phyloP scores from a whole-genome alignment of 2,888 invertebrate species.

The Papilio demoleus region DNA sequence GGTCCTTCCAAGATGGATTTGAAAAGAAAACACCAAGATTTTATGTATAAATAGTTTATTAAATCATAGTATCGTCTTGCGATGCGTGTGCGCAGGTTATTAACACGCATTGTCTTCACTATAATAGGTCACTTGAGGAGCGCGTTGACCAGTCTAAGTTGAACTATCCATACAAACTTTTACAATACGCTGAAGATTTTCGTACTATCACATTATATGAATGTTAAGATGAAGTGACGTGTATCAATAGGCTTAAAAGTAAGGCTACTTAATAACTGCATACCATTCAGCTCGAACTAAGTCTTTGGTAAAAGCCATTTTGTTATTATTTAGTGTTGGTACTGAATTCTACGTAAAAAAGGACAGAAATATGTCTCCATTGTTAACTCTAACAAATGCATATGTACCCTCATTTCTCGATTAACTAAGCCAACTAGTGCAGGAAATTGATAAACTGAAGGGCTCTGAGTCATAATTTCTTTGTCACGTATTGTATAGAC shows the following conservation, averaged over 20 bases:
- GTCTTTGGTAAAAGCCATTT: no score
- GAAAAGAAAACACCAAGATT: no score
- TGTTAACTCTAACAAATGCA: conserved; percentile 43
- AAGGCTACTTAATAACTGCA: no score
- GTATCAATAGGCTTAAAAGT: no score
- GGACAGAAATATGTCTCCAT: conserved; percentile 27
- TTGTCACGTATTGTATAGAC: conserved; percentile 46
- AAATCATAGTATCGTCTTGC: conserved; percentile 32
- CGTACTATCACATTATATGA: no score
- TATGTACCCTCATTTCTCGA: conserved; percentile 62
- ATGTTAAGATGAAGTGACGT: no score
- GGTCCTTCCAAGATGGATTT: no score
- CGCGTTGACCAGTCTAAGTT: conserved; percentile 45
- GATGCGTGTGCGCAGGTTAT: conserved; percentile 61
- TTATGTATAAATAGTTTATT: not conserved
- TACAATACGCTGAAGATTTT: not conserved
- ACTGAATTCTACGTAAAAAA: no score
- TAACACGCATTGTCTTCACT: conserved; percentile 74
- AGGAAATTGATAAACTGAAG: conserved; percentile 62
- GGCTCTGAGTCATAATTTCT: conserved; percentile 60
- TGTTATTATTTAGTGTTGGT: no score
- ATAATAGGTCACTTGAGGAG: conserved; percentile 64
- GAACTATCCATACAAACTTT: not conserved
- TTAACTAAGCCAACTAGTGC: conserved; percentile 53
- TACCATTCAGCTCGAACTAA: no score